Percentiles rank a stretch among this genome's conserved stretches.
phyloP scores from a whole-genome alignment of 2,888 invertebrate species.

The Agrilus mali region DNA sequence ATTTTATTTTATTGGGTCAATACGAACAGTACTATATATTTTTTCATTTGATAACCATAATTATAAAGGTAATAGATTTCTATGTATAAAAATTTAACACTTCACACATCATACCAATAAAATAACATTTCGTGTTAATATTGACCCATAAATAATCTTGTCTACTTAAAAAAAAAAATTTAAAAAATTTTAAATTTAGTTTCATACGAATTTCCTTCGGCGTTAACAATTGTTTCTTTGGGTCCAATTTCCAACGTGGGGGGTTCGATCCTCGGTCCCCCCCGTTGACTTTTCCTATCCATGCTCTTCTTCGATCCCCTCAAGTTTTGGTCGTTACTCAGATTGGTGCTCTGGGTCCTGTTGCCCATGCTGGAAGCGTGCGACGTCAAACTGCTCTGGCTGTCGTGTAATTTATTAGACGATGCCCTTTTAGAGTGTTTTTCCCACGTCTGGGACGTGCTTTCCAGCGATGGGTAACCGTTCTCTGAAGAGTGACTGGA shows the following conservation, averaged over 20 bases:
- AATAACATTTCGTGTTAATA: too few relatives aligned
- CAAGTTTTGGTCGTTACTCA: conserved; percentile 27
- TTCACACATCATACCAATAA: too few relatives aligned
- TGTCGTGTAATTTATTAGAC: conserved; percentile 27
- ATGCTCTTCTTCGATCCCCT: conserved; percentile 20
- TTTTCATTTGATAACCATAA: too few relatives aligned
- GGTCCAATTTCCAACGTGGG: conserved; percentile 17
- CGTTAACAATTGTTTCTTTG: conserved; percentile 27
- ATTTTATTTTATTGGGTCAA: too few relatives aligned
- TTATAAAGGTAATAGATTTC: too few relatives aligned
- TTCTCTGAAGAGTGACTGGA: conserved; percentile 26
- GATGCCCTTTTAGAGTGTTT: conserved; percentile 20
- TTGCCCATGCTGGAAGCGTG: conserved; percentile 29
- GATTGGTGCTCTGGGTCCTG: conserved; percentile 32
- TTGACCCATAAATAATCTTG: not conserved
- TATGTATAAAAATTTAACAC: too few relatives aligned
- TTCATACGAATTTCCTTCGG: conserved; percentile 29
- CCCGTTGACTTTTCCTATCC: conserved; percentile 18
- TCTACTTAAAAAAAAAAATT: not conserved
- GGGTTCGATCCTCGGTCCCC: conserved; percentile 8
- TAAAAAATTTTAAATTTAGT: conserved; percentile 23
- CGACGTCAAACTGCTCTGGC: conserved; percentile 32
- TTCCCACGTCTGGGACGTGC: conserved; percentile 19
- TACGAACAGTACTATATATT: too few relatives aligned
- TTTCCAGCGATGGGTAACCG: conserved; percentile 19